phyloP scores from a whole-genome alignment of 2,888 invertebrate genomes.

The Strigamia transsilvanica region DNA sequence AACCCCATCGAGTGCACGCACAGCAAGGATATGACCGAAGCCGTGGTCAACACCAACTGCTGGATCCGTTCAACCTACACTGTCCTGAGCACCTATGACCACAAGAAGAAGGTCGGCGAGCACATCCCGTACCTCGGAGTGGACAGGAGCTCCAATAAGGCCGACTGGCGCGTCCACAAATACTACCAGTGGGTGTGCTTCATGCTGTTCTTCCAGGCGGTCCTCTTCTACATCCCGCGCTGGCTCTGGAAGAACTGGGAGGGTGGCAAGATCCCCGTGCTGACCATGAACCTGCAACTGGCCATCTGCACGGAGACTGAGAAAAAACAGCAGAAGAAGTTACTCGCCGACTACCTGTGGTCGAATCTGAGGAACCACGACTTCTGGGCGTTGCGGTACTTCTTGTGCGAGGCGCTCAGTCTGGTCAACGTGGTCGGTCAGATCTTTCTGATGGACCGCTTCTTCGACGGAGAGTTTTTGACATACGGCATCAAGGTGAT shows the following conservation, averaged over 20 bases:
- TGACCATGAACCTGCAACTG: slow-evolving; percentile 95
- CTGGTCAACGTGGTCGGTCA: slow-evolving; percentile 91
- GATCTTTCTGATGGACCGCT: slow-evolving; percentile 94
- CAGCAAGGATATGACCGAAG: slow-evolving; percentile 90
- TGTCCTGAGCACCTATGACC: slow-evolving; percentile 81
- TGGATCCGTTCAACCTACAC: slow-evolving; percentile 96
- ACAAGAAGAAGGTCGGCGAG: slow-evolving; percentile 76
- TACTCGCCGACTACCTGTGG: slow-evolving; percentile 91
- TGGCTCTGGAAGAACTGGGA: slow-evolving; percentile 98
- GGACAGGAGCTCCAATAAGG: not conserved
- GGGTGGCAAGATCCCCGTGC: slow-evolving; percentile 92
- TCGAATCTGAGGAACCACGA: slow-evolving; percentile 91
- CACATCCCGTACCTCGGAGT: slow-evolving; percentile 87
- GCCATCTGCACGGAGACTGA: slow-evolving; percentile 92
- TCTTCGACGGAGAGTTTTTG: slow-evolving; percentile 94
- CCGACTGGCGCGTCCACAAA: slow-evolving; percentile 63
- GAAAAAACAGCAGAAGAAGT: slow-evolving; percentile 93
- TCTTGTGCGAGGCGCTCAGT: slow-evolving; percentile 87
- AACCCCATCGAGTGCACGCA: slow-evolving; percentile 95
- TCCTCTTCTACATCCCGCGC: slow-evolving; percentile 91
- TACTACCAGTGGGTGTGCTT: slow-evolving; percentile 99
- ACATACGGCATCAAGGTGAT: slow-evolving; percentile 91
- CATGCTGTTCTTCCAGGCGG: slow-evolving; percentile 96
- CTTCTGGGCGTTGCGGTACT: slow-evolving; percentile 96
- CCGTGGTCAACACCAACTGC: slow-evolving; percentile 92